Evolutionary conservation across 1,140 invertebrate genomes (phyloP), one percentile per base, ranked within the genome.

Genomic region (Trachymyrmex cornetzi): DNA sequence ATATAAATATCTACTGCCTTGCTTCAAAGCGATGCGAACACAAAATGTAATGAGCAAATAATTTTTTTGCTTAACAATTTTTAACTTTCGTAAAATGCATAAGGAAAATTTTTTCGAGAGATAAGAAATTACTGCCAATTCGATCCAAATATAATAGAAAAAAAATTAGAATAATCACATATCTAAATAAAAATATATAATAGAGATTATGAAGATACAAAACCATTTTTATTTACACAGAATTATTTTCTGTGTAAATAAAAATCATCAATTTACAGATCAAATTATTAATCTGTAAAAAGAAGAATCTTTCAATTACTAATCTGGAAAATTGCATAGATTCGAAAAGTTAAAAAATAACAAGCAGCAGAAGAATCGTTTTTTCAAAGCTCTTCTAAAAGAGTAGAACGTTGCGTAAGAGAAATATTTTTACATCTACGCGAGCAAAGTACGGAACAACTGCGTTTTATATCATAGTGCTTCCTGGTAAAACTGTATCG

Each of bases 391-490:
- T 71, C 30, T 71, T 74, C 7, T 50, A 74, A 50, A 84, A 74
- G 22, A 44, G 50, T 66, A 22, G 38, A 44, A 14, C 1, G n/a
- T 80, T 80, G 77, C 48, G 14, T 24, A 69, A 80, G 48, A 81
- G 79, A 81, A 81, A 81, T 81, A 81, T 81, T 81, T 81, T 71
- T 81, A 69, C 34, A 44, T 71, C 22, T 71, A 55, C 34, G 50
- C 16, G 50, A 67, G 75, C 59, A 38, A 80, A n/a, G n/a, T 71
- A 81, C 53, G 75, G 12, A 77, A 71, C 79, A 57, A 71, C 53
- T 81, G 22, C 50, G 64, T 81, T 81, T 81, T 81, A 81, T 81
- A 81, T 81, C 79, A 71, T 81, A 71, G 50, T 22, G 79, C 64
- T 81, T 81, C 50, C 11, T 50, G 48, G 48, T n/a, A 38, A 81